Percentiles rank a stretch among this genome's conserved stretches.
phyloP scores from a whole-genome alignment of 2,113 vertebrate species.

The Mystacornis crossleyi region DNA sequence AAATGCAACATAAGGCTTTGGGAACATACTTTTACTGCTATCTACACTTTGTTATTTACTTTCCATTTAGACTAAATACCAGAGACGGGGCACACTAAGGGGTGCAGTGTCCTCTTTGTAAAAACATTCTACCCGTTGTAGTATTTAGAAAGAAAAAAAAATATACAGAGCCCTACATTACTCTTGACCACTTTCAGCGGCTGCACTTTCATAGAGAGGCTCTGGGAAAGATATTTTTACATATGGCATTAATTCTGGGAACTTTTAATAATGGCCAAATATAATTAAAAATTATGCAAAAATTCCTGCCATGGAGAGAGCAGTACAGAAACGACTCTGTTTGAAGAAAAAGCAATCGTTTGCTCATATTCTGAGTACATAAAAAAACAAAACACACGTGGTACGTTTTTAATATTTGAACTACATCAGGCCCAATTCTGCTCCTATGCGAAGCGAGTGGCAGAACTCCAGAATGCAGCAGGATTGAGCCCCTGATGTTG shows the following conservation, averaged over 20 bases:
- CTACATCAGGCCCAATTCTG: slow-evolving; percentile 20
- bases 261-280: slow-evolving; percentile 57
- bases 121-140: slow-evolving; percentile 45
- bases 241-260: slow-evolving; percentile 52
- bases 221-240: slow-evolving; percentile 34
- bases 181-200: neutral
- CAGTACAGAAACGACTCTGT: slow-evolving; percentile 33
- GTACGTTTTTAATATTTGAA: slow-evolving; percentile 44
- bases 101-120: slow-evolving; percentile 34
- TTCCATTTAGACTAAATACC: slow-evolving; percentile 68
- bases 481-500: slow-evolving; percentile 58
- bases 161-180: neutral
- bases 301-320: slow-evolving; percentile 47
- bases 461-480: slow-evolving; percentile 39
- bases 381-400: slow-evolving; percentile 27
- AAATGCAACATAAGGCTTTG: slow-evolving; percentile 47
- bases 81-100: slow-evolving; percentile 52
- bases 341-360: slow-evolving; percentile 49
- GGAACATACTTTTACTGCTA: slow-evolving; percentile 52
- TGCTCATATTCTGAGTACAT: slow-evolving; percentile 19
- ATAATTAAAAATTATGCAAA: slow-evolving; percentile 57
- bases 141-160: slow-evolving; percentile 39
- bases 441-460: neutral
- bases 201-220: slow-evolving; percentile 4
- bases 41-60: slow-evolving; percentile 68